Evolutionary conservation across 2,797 vertebrate genomes (phyloP), one percentile per base, ranked within the genome.

Genomic region (Euthynnus affinis): DNA sequence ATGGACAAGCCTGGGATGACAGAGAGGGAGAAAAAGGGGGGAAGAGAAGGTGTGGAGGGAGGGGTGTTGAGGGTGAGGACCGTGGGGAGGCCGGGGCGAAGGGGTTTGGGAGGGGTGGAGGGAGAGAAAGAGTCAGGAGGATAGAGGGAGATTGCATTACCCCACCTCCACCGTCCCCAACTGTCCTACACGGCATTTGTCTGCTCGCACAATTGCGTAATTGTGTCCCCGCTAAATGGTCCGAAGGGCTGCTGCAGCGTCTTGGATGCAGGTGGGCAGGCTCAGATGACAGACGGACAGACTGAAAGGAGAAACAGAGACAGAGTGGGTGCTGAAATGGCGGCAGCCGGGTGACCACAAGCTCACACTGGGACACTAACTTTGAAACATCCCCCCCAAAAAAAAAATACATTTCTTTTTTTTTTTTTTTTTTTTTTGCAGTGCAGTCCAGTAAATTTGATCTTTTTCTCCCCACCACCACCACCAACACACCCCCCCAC

Each of bases 181-280:
- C 90, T 92, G 91, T 95, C 96, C 93, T 89, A 95, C 95, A 95
- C 93, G 90, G 91, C 91, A 89, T 96, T 96, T 96, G 95, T 96
- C 94, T 94, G 95, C 94, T 95, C 71, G 86, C 94, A 97, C 96
- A 97, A 97, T 95, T 95, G 94, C 91, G 88, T 94, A 94, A 96
- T 97, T 98, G 96, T 97, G 93, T 96, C 92, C 94, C 57, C 49
- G 76, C 95, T 96, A 96, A 97, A 96, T 94, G 96, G 95, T 95
- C 92, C 53, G 92, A 94, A 95, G 95, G 95, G 93, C 88, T 10
- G 94, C 90, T 1, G 94, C 87, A 18, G 94, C 91, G 83, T 85
- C 94, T 91, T 93, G 92, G 84, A 87, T 83, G 84, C 88, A 93
- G 93, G 94, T 91, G 91, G 94, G 83, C 77, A 53, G 89, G 96